Evolutionary conservation across 2,888 invertebrate genomes (phyloP), one percentile per base, ranked within the genome.

Genomic region (Microctonus aethiopoides): DNA sequence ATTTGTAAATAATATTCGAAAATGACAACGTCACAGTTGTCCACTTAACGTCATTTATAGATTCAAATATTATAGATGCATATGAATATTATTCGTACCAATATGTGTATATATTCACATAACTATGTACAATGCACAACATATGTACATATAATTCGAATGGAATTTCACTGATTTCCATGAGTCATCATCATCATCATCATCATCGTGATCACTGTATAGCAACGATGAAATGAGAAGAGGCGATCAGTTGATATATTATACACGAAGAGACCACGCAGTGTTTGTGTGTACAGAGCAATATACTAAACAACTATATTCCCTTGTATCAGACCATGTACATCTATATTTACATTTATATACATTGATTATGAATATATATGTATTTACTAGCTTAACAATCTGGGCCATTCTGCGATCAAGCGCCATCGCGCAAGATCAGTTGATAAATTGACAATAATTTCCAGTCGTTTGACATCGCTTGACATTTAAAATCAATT

Each of bases 401-500:
- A 76, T 76, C 76, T 73, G 76, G 75, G 75, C 72, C 74, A 75
- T 62, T 61, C 69, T 59, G 52, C 68, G 70, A 72, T 75, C 72
- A 74, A 63, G 56, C 32, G 54, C 67, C 68, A 75, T 66, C 46
- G 46, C 46, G 68, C 70, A 64, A 71, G 69, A 67, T 59, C 56
- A 75, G 72, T 75, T 76, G 79, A 80, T 80, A 81, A 84, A 85
- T 84, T 82, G 81, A 79, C 80, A 78, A 83, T 81, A 81, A 84
- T 83, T 84, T 82, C 74, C 80, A 74, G 77, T 78, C 84, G 77
- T 82, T 85, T 85, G 84, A 85, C 85, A 83, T 82, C 81, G 81
- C 74, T 84, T 84, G 84, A 84, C 84, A 83, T 81, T 46, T 74
- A 79, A 84, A 84, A 84, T 84, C 84, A 84, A 83, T 83, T 80